phyloP scores from a whole-genome alignment of 1,140 invertebrate species.

The Zelostemma sp. region DNA sequence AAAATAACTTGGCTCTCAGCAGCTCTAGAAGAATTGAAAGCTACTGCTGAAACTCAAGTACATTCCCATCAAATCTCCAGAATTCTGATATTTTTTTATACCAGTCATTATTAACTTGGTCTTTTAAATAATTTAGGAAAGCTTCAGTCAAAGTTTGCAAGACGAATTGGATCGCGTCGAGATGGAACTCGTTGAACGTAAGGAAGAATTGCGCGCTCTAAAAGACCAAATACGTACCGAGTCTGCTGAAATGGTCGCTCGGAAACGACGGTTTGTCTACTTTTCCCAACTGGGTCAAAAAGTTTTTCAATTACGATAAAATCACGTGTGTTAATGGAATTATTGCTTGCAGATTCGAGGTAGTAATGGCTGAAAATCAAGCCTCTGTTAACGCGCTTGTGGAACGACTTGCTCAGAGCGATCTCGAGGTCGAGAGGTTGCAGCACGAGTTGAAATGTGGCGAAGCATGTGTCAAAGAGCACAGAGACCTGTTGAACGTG shows the following conservation, averaged over 20 bases:
- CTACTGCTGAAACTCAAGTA: slow-evolving; percentile 62
- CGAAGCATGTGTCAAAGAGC: slow-evolving; percentile 51
- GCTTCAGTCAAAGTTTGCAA: slow-evolving; percentile 66
- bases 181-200: slow-evolving; percentile 60
- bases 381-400: slow-evolving; percentile 59
- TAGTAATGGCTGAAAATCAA: slow-evolving; percentile 65
- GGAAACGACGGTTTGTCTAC: slow-evolving; percentile 51
- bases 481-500: slow-evolving; percentile 52
- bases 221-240: slow-evolving; percentile 65
- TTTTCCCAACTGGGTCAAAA: too few relatives aligned
- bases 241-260: slow-evolving; percentile 63
- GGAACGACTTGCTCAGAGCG: slow-evolving; percentile 57
- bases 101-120: not conserved
- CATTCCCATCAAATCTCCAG: too few relatives aligned
- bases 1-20: slow-evolving; percentile 55
- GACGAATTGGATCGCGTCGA: slow-evolving; percentile 63
- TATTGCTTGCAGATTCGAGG: slow-evolving; percentile 53
- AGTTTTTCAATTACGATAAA: not conserved
- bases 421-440: slow-evolving; percentile 60
- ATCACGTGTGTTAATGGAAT: too few relatives aligned
- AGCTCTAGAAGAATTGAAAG: slow-evolving; percentile 58
- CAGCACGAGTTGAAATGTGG: slow-evolving; percentile 55
- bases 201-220: slow-evolving; percentile 58
- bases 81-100: slow-evolving; percentile 7
- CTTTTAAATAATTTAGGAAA: slow-evolving; percentile 50